Percentiles rank a stretch among this genome's conserved stretches.
These are phyloP conservation scores for Pseudoips prasinana DNA, from an alignment of 2,888 invertebrate species.

Conservation along the genomic window DNA sequence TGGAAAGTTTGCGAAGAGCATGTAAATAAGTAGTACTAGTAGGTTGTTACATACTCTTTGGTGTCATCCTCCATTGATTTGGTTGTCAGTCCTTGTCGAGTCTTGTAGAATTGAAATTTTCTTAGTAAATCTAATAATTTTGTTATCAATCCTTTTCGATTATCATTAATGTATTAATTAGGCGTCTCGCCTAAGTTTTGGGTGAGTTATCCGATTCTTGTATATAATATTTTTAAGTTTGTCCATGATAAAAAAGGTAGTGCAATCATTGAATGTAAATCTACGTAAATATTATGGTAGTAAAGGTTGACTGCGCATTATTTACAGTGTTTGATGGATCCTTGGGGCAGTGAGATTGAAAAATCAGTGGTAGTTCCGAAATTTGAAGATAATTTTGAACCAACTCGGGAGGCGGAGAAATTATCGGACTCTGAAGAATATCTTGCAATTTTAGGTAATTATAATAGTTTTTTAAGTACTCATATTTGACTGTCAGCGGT, in stretches of 20 bases:
- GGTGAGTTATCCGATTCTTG: constrained; percentile 32
- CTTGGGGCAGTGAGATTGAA: constrained; percentile 67
- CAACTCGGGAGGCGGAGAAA: constrained; percentile 43
- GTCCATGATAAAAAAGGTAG: not conserved
- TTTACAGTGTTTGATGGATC: constrained; percentile 74
- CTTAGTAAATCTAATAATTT: too few species aligned
- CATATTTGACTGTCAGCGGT: constrained; percentile 6
- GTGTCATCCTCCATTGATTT: too few species aligned
- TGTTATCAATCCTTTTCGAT: constrained; percentile 6
- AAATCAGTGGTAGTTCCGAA: constrained; percentile 45
- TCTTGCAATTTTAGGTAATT: constrained; percentile 84
- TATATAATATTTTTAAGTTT: not conserved
- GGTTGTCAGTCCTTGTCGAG: too few species aligned
- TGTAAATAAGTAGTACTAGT: too few species aligned
- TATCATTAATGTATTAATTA: constrained; percentile 13
- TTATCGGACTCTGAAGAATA: constrained; percentile 85
- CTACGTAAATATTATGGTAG: constrained; percentile 22
- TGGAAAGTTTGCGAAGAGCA: too few species aligned
- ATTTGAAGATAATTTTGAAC: constrained; percentile 83
- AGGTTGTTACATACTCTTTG: too few species aligned
- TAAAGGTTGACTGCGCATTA: constrained; percentile 9
- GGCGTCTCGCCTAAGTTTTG: constrained; percentile 28
- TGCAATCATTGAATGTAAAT: not conserved
- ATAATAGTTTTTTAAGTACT: constrained; percentile 15
- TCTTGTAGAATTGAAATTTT: too few species aligned